phyloP scores from a whole-genome alignment of 1,140 invertebrate genomes.

The Rhopalosiphum padi region DNA sequence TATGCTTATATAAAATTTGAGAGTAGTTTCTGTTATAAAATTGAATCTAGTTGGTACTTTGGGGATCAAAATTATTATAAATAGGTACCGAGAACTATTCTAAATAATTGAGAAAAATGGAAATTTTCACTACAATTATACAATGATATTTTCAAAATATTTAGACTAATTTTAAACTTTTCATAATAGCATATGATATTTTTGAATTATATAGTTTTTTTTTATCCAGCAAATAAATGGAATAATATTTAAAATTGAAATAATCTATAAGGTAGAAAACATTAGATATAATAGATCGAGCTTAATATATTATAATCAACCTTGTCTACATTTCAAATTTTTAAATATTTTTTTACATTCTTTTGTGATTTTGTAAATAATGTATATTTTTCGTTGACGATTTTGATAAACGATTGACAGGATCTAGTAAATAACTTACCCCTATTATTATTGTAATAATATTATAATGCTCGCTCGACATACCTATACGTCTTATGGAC shows the following conservation, averaged over 20 bases:
- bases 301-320: too few species aligned
- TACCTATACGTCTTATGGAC: background rate
- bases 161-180: background rate
- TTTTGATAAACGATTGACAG: background rate
- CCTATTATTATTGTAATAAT: background rate
- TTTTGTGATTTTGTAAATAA: too few species aligned
- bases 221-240: too few species aligned
- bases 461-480: background rate
- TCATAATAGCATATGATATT: too few species aligned
- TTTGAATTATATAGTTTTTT: too few species aligned
- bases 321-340: too few species aligned
- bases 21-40: background rate
- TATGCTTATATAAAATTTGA: background rate
- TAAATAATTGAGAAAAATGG: background rate
- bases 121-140: background rate
- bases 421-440: background rate
- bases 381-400: background rate
- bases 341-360: too few species aligned
- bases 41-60: background rate
- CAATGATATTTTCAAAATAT: background rate
- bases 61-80: too few species aligned
- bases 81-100: background rate
- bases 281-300: too few species aligned
- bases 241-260: too few species aligned
- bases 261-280: too few species aligned